Conservation (phyloP, 2,797 vertebrate species). For the Ara ararauna region DNA sequence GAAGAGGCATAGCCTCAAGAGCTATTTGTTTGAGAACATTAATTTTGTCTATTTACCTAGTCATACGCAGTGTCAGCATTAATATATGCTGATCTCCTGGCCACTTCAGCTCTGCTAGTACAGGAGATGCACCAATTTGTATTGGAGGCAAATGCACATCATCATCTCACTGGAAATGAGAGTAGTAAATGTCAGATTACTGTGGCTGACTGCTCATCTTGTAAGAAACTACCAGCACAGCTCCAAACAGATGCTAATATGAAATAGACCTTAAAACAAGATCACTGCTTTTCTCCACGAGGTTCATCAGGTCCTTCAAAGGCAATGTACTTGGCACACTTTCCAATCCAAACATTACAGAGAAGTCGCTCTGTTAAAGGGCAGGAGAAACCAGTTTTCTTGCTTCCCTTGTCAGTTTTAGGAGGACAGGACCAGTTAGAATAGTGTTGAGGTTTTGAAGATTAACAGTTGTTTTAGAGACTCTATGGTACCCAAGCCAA, state of each 20-base stretch:
- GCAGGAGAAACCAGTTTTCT: not conserved
- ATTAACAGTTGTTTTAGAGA: not conserved
- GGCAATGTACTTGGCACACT: not conserved
- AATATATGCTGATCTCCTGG: not conserved
- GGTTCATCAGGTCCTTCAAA: not conserved
- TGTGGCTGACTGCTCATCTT: not conserved
- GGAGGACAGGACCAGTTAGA: not conserved
- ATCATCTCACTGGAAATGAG: not conserved
- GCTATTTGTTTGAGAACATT: not conserved
- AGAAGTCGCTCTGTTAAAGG: not conserved
- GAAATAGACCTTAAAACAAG: not conserved
- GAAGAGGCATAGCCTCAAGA: not conserved
- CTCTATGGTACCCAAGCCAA: not conserved
- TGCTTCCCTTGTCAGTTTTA: not conserved
- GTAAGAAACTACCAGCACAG: not conserved
- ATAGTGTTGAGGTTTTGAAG: not conserved
- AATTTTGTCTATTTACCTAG: conserved; percentile 24
- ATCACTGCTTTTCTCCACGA: not conserved
- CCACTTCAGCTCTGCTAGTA: not conserved
- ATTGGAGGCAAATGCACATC: not conserved
- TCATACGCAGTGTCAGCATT: not conserved
- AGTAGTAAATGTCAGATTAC: not conserved
- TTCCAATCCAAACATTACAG: not conserved
- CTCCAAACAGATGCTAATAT: not conserved
- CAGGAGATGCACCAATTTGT: not conserved